Percentiles rank a stretch among this genome's conserved stretches.
These are phyloP conservation scores for Thera obeliscata DNA, from an alignment of 2,888 invertebrate species.

Conservation along the genomic window DNA sequence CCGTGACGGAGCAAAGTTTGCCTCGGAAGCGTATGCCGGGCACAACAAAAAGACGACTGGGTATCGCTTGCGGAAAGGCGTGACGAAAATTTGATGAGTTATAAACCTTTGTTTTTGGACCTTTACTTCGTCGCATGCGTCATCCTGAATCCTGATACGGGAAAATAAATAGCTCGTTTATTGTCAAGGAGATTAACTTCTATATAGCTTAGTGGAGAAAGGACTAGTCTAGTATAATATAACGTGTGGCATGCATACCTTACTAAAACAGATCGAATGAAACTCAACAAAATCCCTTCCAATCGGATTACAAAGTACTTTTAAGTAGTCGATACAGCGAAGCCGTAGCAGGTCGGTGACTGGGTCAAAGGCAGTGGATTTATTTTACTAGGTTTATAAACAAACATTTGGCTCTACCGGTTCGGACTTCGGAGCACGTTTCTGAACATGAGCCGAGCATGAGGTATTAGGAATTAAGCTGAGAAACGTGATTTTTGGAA, in stretches of 20 bases:
- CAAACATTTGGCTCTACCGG: slow-evolving; percentile 29
- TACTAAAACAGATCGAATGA: slow-evolving; percentile 42
- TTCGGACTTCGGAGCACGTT: slow-evolving; percentile 23
- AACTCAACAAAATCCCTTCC: slow-evolving; percentile 43
- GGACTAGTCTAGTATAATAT: background rate
- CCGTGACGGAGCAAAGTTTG: slow-evolving; percentile 47
- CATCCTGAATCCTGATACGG: slow-evolving; percentile 18
- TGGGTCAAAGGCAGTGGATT: slow-evolving; percentile 63
- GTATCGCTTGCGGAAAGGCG: slow-evolving; percentile 41
- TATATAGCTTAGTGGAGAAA: background rate
- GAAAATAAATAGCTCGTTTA: slow-evolving; percentile 11
- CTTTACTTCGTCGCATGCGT: slow-evolving; percentile 24
- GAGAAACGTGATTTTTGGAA: slow-evolving; percentile 24
- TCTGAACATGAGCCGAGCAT: slow-evolving; percentile 13
- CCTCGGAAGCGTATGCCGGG: slow-evolving; percentile 45
- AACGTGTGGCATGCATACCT: slow-evolving; percentile 27
- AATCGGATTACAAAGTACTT: slow-evolving; percentile 62
- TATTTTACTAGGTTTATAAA: slow-evolving; percentile 43
- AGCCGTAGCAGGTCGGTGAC: slow-evolving; percentile 53
- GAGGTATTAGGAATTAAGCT: slow-evolving; percentile 11
- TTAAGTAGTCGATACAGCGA: slow-evolving; percentile 52
- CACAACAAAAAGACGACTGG: slow-evolving; percentile 43
- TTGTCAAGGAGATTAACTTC: slow-evolving; percentile 15
- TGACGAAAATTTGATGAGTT: slow-evolving; percentile 42
- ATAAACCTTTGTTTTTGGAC: slow-evolving; percentile 32